A percentile compares a stretch with the other conserved stretches of the same genome.
phyloP scores from a whole-genome alignment of 1,140 invertebrate genomes.

The Medauroidea extradentata region DNA sequence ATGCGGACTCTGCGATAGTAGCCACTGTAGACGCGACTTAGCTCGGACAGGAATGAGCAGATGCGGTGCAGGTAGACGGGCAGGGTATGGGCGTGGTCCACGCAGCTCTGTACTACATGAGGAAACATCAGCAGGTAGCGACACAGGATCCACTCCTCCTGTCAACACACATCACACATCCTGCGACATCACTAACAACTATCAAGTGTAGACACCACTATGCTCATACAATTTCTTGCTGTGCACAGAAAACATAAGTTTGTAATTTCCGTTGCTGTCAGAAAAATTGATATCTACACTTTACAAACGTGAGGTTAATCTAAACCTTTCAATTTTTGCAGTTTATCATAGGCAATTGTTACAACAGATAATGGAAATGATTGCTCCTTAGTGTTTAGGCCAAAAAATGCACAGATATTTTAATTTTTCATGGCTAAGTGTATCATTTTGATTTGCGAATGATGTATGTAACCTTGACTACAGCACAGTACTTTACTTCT shows the following conservation, averaged over 20 bases:
- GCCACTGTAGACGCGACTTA: constrained; percentile 61
- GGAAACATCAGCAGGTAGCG: constrained; percentile 59
- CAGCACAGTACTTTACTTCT: too few species aligned
- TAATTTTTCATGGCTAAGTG: too few species aligned
- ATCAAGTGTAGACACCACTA: background rate
- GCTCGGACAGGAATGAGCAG: constrained; percentile 54
- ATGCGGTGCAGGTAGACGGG: constrained; percentile 53
- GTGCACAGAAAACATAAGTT: too few species aligned
- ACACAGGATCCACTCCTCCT: constrained; percentile 70
- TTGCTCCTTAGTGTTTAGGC: too few species aligned
- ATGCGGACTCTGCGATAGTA: constrained; percentile 66
- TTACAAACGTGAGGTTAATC: background rate
- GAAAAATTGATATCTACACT: background rate
- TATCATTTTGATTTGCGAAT: too few species aligned
- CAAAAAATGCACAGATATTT: too few species aligned
- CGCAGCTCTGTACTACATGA: constrained; percentile 48
- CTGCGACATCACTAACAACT: background rate
- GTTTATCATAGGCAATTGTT: too few species aligned
- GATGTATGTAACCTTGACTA: too few species aligned
- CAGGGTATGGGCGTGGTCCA: constrained; percentile 45
- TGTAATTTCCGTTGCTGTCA: too few species aligned
- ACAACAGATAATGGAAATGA: too few species aligned
- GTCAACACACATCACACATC: constrained; percentile 19
- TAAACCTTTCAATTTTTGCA: background rate
- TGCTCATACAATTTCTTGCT: too few species aligned